Percentiles rank a stretch among this genome's conserved stretches.
Conservation (phyloP, 1,140 invertebrate genomes). For the Semibalanus balanoides region DNA sequence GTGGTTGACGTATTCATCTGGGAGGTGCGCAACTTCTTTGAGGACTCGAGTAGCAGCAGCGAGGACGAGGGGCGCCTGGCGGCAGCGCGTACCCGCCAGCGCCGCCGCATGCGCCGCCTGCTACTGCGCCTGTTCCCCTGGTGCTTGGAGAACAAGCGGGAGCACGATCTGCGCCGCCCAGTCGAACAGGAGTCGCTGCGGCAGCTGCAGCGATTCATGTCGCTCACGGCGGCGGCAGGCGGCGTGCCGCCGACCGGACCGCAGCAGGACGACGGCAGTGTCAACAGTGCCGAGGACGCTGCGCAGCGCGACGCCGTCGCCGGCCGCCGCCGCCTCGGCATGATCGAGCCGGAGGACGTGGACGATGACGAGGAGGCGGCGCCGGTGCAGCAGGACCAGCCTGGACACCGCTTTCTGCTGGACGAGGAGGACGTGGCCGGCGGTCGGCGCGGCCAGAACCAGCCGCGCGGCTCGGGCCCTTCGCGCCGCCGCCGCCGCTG, state of each 20-base stretch:
- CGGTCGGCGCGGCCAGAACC: no score
- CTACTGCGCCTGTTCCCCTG: background rate
- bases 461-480: no score
- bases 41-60: background rate
- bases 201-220: background rate
- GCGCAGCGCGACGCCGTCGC: no score
- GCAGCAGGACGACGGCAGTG: background rate
- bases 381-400: no score
- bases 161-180: background rate
- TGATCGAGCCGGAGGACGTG: background rate
- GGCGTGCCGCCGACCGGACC: no score
- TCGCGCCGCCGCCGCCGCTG: no score
- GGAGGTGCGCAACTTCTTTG: conserved; percentile 1
- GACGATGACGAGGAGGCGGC: background rate
- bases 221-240: background rate
- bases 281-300: background rate
- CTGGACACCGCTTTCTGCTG: background rate
- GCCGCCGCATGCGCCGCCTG: background rate
- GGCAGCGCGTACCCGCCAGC: background rate
- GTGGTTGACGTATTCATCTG: conserved; percentile 1
- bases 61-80: background rate
- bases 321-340: background rate
- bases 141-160: background rate
- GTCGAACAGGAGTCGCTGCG: background rate
- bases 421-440: background rate